Base-by-base conservation (phyloP, 2,888 invertebrate genomes). In the Trachelus troglodyta region DNA sequence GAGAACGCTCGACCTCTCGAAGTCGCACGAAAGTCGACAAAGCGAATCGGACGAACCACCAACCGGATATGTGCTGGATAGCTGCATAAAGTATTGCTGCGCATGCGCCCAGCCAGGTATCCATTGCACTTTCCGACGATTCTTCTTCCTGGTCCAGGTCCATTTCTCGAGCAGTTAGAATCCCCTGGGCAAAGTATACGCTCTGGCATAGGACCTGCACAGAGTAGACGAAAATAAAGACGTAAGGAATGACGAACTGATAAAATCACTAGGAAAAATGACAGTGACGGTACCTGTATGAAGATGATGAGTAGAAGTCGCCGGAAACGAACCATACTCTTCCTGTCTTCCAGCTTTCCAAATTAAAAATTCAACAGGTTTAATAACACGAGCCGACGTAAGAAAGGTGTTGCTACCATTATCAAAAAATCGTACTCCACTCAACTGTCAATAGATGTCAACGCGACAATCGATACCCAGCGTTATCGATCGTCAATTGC, bases 111-210 rank as follows among this genome's bases (percentile, higher is more conserved):
- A 78, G 34, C 78, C 78, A 78, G 31, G 40, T 34, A 33, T 35
- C 12, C 56, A 23, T 56, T 56, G 2, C 23, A 23, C 6, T 56
- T 9, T 23, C 9, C 1, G 56, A 23, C 1, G 56, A 23, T 23
- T 56, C 56, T 15, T 71, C n/a, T 30, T 75, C 73, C 76, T 15
- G 56, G 31, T 78, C 34, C 34, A 31, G 69, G 23, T 34, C 68
- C 9, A 69, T 34, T 37, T 75, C 69, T 37, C 2, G 23, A 15
- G 23, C 34, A n/a, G 15, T 73, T 9, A 78, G 68, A 56, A 78
- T 78, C 30, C 78, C 78, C 75, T 76, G 75, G n/a, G 78, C 78
- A 33, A 78, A 78, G 33, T 75, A 78, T n/a, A 69, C 78, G 31
- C 75, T 37, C 68, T 78, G 75, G 73, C 76, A 76, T 56, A 78